Percentiles rank a stretch among this genome's conserved stretches.
These are phyloP conservation scores for Porites divaricata DNA, from an alignment of 92 coral and sea anemone species.

Conservation along the genomic window DNA sequence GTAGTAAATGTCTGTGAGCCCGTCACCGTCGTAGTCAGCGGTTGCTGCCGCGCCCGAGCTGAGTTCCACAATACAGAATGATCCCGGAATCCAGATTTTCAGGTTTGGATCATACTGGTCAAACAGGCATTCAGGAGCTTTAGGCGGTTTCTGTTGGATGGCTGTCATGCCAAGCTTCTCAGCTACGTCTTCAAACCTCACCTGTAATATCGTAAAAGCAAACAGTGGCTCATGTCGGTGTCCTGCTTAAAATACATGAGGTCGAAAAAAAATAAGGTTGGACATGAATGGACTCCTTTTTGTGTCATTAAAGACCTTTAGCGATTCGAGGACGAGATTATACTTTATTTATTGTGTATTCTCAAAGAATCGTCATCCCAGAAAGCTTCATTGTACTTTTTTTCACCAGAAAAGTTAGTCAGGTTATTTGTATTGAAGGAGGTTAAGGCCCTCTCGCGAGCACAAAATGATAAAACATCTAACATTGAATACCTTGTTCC, in stretches of 20 bases:
- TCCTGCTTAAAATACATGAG: not conserved
- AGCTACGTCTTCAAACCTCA: conserved; percentile 84
- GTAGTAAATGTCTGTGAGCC: conserved; percentile 91
- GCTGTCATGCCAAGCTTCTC: conserved; percentile 88
- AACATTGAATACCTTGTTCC: no score
- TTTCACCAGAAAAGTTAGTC: no score
- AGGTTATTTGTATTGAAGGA: no score
- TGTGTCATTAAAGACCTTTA: no score
- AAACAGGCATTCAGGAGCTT: conserved; percentile 98
- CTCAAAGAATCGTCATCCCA: no score
- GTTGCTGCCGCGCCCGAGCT: conserved; percentile 87
- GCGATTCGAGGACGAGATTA: no score
- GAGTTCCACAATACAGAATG: conserved; percentile 92
- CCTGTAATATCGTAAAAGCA: conserved; percentile 6
- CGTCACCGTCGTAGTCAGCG: conserved; percentile 98
- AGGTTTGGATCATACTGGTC: conserved; percentile 95
- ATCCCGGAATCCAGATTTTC: conserved; percentile 97
- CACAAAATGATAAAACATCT: no score
- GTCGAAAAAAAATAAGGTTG: not conserved
- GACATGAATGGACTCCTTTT: not conserved
- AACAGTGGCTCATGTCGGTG: not conserved
- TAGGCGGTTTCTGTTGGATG: conserved; percentile 77
- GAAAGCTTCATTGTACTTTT: no score
- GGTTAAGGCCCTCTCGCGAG: no score
- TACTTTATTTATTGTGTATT: no score